Evolutionary conservation across 2,113 vertebrate genomes (phyloP), one percentile per base, ranked within the genome.

Genomic region (Illadopsis cleaveri): DNA sequence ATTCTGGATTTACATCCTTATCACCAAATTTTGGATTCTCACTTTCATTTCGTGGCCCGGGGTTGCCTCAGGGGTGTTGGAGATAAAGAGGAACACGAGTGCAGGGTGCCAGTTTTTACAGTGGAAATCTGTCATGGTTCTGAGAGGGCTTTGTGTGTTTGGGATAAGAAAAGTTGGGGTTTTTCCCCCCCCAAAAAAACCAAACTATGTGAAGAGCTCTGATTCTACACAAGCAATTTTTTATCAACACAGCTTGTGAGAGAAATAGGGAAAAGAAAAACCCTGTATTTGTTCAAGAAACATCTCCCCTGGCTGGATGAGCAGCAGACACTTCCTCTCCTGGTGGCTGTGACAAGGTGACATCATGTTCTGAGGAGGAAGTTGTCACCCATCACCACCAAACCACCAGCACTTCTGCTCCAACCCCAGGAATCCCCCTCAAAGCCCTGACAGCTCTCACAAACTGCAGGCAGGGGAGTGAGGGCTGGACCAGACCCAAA

Each of bases 401-500:
- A 5, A 24, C 6, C 84, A 50, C 8, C 2, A 5, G 56, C 61
- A 25, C 28, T 50, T 31, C 68, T 75, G 22, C 10, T 15, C 2
- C 17, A 11, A 42, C 30, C 19, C 17, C 0, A 2, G 16, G 11
- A 70, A 17, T 12, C 51, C 65, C 47, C 40, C 3, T 35, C 31
- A 66, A 71, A 61, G 21, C 31, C 17, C 57, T 31, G 27, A 4
- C 7, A 18, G 2, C 15, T 16, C 10, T 25, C 68, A 50, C 28
- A 14, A 66, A 1, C n/a, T 10, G 33, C 0, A 70, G 58, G 25
- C 25, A 11, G 16, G 27, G 42, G 31, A 54, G 33, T 1, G 0
- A 62, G 40, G 48, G 18, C 28, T 40, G 24, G 48, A 3, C 1
- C 70, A 65, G 45, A 61, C 11, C 40, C 7, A 10, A 47, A 33